Base-by-base conservation (phyloP, 1,140 invertebrate genomes). In the Brachystomella parvula region DNA sequence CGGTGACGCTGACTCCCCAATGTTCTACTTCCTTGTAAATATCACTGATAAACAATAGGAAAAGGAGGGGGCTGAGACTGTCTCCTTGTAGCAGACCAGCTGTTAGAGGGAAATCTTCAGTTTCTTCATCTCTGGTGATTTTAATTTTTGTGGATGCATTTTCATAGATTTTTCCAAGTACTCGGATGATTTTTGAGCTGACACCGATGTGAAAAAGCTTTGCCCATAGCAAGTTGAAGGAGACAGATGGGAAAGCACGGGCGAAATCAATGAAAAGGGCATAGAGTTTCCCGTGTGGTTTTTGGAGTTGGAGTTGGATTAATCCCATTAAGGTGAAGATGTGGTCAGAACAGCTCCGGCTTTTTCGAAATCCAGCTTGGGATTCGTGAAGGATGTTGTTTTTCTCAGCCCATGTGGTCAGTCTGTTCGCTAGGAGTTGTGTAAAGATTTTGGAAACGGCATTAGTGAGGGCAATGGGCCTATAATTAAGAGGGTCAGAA, bases 331-430 rank as follows among this genome's bases (percentile, higher is more conserved):
- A 33, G 1, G 68, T 35, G 31, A 73, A 75, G 3, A 75, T 69
- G 32, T 74, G 73, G 19, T 76, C 72, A 1, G 69, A 64, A 3
- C 70, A 73, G 1, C 69, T 61, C 44, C 64, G 65, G 6, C 57
- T 26, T 56, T 66, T 71, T 33, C 74, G 35, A 44, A 76, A 76
- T 0, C 75, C 74, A 3, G 67, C 71, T 65, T 75, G 75, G 17
- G 44, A 56, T 66, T 76, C 65, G 0, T 69, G 70, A 3, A 76
- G 39, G 19, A 71, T 67, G 21, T 68, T 61, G 47, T 59, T 59
- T 66, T 47, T 32, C 33, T 68, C 69, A 1, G 71, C n/a, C 68
- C 70, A 75, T 1, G 35, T 47, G 3, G 35, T 35, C 9, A 76
- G 24, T 63, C 74, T 73, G 2, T 63, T 47, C 3, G 63, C 58